phyloP scores from a whole-genome alignment of 2,888 invertebrate genomes.

The Eupithecia exiguata region DNA sequence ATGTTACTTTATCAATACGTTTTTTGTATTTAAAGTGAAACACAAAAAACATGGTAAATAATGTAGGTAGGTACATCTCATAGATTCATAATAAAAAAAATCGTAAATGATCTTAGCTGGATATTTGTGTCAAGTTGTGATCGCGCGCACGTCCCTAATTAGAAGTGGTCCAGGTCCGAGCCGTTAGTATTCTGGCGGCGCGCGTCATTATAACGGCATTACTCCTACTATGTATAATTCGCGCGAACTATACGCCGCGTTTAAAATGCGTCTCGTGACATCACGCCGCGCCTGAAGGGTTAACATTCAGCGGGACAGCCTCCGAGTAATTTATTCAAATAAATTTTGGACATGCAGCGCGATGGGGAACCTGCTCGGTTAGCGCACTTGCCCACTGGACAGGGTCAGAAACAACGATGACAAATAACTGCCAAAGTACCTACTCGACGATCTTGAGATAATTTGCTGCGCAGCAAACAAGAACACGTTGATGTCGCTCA shows the following conservation, averaged over 20 bases:
- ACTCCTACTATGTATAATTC: slow-evolving; percentile 42
- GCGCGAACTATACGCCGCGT: slow-evolving; percentile 50
- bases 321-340: slow-evolving; percentile 77
- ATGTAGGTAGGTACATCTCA: no score
- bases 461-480: not conserved
- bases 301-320: slow-evolving; percentile 75
- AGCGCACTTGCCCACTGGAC: slow-evolving; percentile 51
- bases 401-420: not conserved
- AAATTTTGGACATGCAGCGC: slow-evolving; percentile 73
- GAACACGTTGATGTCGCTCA: not conserved
- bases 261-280: slow-evolving; percentile 61
- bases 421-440: not conserved
- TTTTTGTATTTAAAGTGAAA: not conserved
- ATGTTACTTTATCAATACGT: not conserved
- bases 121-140: not conserved
- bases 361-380: slow-evolving; percentile 66
- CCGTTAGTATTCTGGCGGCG: slow-evolving; percentile 3
- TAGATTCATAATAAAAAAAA: not conserved
- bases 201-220: slow-evolving; percentile 7
- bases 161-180: not conserved
- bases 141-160: slow-evolving; percentile 1
- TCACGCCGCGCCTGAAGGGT: slow-evolving; percentile 63
- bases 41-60: no score
- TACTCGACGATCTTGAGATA: not conserved
- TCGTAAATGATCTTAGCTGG: not conserved